Conservation (phyloP, 2,797 vertebrate species). For the Coilia nasus region DNA sequence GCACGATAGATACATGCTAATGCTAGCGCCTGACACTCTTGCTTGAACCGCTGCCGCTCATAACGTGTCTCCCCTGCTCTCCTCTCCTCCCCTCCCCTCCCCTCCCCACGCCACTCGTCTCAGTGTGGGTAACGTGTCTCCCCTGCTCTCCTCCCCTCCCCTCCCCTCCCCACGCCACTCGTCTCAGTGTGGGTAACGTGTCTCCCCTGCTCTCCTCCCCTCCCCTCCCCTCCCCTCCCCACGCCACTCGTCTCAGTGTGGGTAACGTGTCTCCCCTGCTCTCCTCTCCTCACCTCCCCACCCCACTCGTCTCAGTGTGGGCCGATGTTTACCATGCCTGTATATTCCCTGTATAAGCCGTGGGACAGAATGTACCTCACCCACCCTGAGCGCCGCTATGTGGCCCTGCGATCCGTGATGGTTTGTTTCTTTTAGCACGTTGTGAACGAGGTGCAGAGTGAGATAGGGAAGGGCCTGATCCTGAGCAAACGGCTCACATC, state of each 20-base stretch:
- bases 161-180: too few relatives aligned
- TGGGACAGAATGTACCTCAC: background rate
- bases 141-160: too few relatives aligned
- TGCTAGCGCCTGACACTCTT: too few relatives aligned
- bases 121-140: background rate
- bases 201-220: background rate
- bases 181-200: background rate
- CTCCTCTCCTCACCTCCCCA: too few relatives aligned
- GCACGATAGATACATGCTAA: too few relatives aligned
- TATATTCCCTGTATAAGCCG: background rate
- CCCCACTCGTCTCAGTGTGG: background rate
- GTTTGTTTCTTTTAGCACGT: slow-evolving; percentile 18
- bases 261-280: background rate
- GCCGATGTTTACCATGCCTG: background rate
- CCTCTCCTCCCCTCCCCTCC: background rate
- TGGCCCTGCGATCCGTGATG: background rate
- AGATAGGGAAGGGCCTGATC: background rate
- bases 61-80: too few relatives aligned
- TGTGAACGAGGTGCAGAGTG: slow-evolving; percentile 8
- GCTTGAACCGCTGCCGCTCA: too few relatives aligned
- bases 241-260: background rate
- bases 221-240: too few relatives aligned
- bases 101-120: background rate
- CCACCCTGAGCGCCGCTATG: background rate
- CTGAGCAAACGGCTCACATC: background rate